Evolutionary conservation across 2,888 invertebrate species (phyloP).

Genomic region (Junonia oenone): DNA sequence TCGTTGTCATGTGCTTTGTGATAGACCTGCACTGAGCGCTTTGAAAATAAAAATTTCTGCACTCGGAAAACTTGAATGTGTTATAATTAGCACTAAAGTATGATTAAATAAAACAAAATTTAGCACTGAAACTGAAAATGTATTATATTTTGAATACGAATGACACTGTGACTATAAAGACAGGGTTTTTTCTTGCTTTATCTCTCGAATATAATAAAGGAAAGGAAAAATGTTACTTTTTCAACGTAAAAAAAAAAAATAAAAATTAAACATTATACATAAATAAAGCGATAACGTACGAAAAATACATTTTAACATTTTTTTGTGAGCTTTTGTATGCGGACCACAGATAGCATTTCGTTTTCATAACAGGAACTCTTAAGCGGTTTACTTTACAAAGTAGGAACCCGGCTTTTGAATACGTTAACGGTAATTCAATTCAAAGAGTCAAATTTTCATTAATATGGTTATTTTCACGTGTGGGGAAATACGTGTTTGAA

Average conservation of each 20-base stretch:
- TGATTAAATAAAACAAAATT: not conserved
- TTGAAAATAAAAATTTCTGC: not conserved
- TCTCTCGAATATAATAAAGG: too few relatives aligned
- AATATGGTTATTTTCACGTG: constrained; percentile 10
- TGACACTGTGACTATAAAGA: too few relatives aligned
- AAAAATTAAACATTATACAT: not conserved
- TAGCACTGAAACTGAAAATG: too few relatives aligned
- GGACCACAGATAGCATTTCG: constrained; percentile 7
- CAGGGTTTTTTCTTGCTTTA: too few relatives aligned
- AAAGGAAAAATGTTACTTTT: too few relatives aligned
- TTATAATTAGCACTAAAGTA: not conserved
- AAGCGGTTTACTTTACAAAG: constrained; percentile 15
- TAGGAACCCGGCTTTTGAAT: constrained; percentile 18
- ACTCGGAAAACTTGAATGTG: not conserved
- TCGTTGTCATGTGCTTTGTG: not conserved
- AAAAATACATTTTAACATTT: not conserved
- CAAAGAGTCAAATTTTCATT: constrained; percentile 21
- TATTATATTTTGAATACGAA: too few relatives aligned
- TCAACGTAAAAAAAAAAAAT: not conserved
- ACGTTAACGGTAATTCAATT: constrained; percentile 27
- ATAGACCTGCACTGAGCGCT: not conserved
- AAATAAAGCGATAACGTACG: not conserved
- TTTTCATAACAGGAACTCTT: constrained; percentile 16
- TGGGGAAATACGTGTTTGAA: not conserved
- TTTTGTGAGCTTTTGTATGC: not conserved